A percentile compares a stretch with the other conserved stretches of the same genome.
Evolutionary conservation across 2,888 invertebrate species (phyloP).

Genomic region (Lacanobia wlatinum): DNA sequence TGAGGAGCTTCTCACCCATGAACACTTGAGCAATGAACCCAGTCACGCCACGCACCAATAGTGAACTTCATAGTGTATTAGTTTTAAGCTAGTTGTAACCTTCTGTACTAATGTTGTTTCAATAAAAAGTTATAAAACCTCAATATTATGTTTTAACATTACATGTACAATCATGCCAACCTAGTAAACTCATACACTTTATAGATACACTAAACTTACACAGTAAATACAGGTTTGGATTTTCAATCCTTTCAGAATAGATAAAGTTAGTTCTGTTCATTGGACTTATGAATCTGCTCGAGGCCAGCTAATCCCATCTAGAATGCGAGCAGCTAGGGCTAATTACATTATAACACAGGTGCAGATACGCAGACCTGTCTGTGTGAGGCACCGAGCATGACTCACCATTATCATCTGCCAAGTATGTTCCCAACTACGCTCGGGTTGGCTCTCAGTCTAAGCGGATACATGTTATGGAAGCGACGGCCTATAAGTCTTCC

Average conservation of each 20-base stretch:
- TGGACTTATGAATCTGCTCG: background rate
- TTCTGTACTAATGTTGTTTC: slow-evolving; percentile 37
- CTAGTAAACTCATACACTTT: background rate
- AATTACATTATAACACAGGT: no score
- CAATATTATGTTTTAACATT: slow-evolving; percentile 11
- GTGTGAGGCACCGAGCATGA: no score
- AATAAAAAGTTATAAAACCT: slow-evolving; percentile 42
- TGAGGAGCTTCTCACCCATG: slow-evolving; percentile 62
- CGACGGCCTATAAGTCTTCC: no score
- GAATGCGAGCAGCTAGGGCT: no score
- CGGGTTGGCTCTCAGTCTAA: no score
- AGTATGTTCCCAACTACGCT: no score
- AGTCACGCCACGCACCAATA: slow-evolving; percentile 62
- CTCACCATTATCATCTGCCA: no score
- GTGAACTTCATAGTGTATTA: slow-evolving; percentile 38
- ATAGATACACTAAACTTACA: background rate
- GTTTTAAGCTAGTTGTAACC: slow-evolving; percentile 47
- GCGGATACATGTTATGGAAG: no score
- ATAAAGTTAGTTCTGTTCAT: background rate
- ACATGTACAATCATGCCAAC: background rate
- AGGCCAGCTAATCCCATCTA: background rate
- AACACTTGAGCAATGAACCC: slow-evolving; percentile 67
- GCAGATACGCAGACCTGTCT: no score
- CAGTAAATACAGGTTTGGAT: background rate
- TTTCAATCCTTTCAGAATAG: background rate